These are phyloP conservation scores for Amphiura filiformis DNA, from an alignment of 35 echinoderm and acorn worm genomes.

Conservation along the genomic window DNA sequence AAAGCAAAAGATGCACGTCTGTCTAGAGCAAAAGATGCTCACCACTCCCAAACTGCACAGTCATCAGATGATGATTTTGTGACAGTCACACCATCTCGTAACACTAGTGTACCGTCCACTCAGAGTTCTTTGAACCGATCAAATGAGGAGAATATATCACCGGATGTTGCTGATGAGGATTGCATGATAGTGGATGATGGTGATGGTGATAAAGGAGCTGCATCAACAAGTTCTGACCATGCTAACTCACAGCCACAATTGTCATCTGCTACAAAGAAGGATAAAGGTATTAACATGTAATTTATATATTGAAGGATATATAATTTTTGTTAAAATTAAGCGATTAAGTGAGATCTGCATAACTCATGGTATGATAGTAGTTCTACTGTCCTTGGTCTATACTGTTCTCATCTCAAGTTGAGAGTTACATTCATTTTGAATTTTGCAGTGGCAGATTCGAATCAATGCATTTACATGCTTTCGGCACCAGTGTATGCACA, in stretches of 20 bases:
- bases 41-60: background rate
- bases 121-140: background rate
- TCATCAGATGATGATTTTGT: background rate
- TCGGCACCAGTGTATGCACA: too few relatives aligned
- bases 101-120: background rate
- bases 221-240: background rate
- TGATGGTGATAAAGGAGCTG: background rate
- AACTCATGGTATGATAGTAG: too few relatives aligned
- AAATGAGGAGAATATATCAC: background rate
- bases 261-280: background rate
- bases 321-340: too few relatives aligned
- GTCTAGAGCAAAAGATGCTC: too few relatives aligned
- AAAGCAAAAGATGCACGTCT: background rate
- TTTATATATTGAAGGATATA: too few relatives aligned
- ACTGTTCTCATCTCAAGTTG: too few relatives aligned
- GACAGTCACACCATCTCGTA: background rate
- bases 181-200: background rate
- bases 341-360: too few relatives aligned
- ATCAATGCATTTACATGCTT: too few relatives aligned
- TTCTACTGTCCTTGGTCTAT: too few relatives aligned
- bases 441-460: too few relatives aligned
- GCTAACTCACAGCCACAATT: background rate
- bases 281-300: background rate
- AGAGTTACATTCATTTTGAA: too few relatives aligned
- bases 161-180: background rate